A percentile compares a stretch with the other conserved stretches of the same genome.
phyloP scores from a whole-genome alignment of 1,140 invertebrate species.

The Drosophila lacertosa region DNA sequence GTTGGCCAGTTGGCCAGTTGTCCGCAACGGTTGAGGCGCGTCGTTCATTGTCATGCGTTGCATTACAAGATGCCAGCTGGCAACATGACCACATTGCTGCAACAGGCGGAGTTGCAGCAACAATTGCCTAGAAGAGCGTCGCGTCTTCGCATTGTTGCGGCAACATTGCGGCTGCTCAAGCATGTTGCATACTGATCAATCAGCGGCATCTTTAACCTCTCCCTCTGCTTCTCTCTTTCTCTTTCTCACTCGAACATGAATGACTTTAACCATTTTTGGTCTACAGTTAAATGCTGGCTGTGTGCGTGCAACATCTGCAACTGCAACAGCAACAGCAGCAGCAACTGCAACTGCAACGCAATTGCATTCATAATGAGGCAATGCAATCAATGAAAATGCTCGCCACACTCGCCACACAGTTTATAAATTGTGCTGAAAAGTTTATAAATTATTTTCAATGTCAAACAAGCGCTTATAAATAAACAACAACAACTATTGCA shows the following conservation, averaged over 20 bases:
- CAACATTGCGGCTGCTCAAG: constrained; percentile 79
- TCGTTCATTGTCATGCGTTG: constrained; percentile 81
- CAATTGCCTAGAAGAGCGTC: constrained; percentile 62
- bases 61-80: constrained; percentile 81
- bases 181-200: constrained; percentile 82
- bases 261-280: constrained; percentile 81
- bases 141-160: constrained; percentile 61
- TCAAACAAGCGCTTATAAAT: constrained; percentile 79
- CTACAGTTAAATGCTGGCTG: constrained; percentile 73
- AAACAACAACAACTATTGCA: constrained; percentile 52
- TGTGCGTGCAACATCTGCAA: constrained; percentile 58
- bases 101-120: constrained; percentile 46
- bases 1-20: background rate
- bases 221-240: constrained; percentile 8
- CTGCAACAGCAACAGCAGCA: constrained; percentile 72
- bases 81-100: constrained; percentile 49
- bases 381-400: constrained; percentile 56
- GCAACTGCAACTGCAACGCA: constrained; percentile 65
- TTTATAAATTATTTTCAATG: constrained; percentile 65
- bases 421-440: constrained; percentile 71
- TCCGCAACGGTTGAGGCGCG: constrained; percentile 17
- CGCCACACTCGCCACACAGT: constrained; percentile 28
- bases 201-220: constrained; percentile 67
- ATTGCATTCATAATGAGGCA: constrained; percentile 78
- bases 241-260: constrained; percentile 54